Percentiles rank a stretch among this genome's conserved stretches.
These are phyloP conservation scores for Seira ritae DNA, from an alignment of 2,888 invertebrate species.

Conservation along the genomic window DNA sequence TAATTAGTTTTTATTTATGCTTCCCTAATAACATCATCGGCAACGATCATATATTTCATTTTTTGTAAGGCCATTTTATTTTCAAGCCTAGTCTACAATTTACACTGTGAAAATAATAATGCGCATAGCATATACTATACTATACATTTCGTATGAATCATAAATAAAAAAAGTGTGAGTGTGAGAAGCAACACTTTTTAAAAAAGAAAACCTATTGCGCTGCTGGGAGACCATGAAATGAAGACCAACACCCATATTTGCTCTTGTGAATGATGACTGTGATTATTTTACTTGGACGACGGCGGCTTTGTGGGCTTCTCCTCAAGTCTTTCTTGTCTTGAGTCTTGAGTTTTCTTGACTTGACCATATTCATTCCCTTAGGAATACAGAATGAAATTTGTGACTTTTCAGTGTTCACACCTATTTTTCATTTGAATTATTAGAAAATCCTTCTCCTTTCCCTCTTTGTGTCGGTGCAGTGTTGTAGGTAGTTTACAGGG, in stretches of 20 bases:
- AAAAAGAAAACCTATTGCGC: too few relatives aligned
- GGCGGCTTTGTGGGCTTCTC: background rate
- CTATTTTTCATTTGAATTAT: slow-evolving; percentile 7
- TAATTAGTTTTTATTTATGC: slow-evolving; percentile 15
- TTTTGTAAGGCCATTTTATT: background rate
- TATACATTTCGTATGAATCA: too few relatives aligned
- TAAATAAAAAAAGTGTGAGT: too few relatives aligned
- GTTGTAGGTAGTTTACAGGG: background rate
- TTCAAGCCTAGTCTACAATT: background rate
- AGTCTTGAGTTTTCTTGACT: too few relatives aligned
- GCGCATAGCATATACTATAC: too few relatives aligned
- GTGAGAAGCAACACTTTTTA: too few relatives aligned
- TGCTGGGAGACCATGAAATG: background rate
- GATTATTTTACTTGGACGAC: background rate
- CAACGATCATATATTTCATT: slow-evolving; percentile 5
- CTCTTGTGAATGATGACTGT: background rate
- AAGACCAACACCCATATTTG: slow-evolving; percentile 16
- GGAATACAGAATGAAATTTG: background rate
- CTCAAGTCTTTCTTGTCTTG: background rate
- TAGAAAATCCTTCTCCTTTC: background rate
- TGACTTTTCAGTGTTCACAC: slow-evolving; percentile 24
- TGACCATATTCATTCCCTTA: slow-evolving; percentile 2
- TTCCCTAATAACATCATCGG: slow-evolving; percentile 38
- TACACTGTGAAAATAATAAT: background rate
- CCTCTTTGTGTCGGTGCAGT: background rate